These are phyloP conservation scores for Dipodomys stephensi DNA, from an alignment of 2,113 vertebrate species.

Conservation along the genomic window DNA sequence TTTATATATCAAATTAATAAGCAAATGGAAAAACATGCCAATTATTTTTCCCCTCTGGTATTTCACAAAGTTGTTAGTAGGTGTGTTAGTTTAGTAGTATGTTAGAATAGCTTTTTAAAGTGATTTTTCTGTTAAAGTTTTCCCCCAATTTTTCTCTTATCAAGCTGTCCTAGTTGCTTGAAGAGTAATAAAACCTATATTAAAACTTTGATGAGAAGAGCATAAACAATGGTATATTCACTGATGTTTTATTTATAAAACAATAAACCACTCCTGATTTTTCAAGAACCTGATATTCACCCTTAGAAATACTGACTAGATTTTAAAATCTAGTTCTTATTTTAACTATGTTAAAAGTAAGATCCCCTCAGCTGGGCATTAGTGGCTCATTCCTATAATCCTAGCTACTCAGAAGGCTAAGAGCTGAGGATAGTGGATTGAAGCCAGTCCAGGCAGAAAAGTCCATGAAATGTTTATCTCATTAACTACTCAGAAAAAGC, in stretches of 20 bases:
- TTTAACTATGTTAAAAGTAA: background rate
- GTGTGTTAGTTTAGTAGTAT: constrained; percentile 49
- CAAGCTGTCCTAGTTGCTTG: background rate
- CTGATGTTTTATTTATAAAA: background rate
- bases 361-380: no score
- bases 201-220: constrained; percentile 55
- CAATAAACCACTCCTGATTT: background rate
- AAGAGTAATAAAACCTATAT: constrained; percentile 13
- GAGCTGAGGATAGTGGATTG: no score
- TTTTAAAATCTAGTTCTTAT: background rate
- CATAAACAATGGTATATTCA: constrained; percentile 8
- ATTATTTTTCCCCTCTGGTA: constrained; percentile 74
- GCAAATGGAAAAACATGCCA: constrained; percentile 55
- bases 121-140: constrained; percentile 59
- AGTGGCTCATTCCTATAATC: no score
- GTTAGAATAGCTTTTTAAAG: constrained; percentile 56
- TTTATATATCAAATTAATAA: constrained; percentile 21
- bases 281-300: constrained; percentile 3
- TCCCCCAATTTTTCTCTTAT: constrained; percentile 16
- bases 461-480: no score
- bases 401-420: no score
- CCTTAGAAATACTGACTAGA: constrained; percentile 19
- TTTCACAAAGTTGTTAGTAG: constrained; percentile 56
- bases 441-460: no score
- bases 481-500: no score